Base-by-base conservation (phyloP, 2,888 invertebrate genomes). In the Therioaphis trifolii region DNA sequence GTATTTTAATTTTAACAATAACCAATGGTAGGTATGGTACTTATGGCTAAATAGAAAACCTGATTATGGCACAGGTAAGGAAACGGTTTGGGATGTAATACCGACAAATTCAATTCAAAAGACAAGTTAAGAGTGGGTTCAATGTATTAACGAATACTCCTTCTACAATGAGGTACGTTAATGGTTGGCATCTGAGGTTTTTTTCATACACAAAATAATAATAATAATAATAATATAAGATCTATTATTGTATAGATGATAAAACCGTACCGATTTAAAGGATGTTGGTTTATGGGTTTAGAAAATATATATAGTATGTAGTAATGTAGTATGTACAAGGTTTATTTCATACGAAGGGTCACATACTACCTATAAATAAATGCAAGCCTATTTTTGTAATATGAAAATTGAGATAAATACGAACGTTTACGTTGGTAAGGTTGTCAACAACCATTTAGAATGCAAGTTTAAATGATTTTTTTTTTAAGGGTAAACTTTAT, bases 1-100 rank as follows among this genome's bases (percentile, higher is more conserved):
- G 80, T 35, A 35, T 80, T 72, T 80, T 43, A 80, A 69, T 68
- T 58, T 27, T 24, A 69, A 46, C 72, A 72, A 80, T 61, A 61
- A 61, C 46, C 61, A 4, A 15, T 0, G 21, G 9, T 15, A 0
- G 46, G 27, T 58, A 43, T 18, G 21, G 35, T 58, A 58, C 21
- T 11, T 35, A 35, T 35, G 7, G 4, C 7, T 5, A 35, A 35
- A 35, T 35, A 35, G 35, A 35, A 35, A 35, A 7, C 35, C 35
- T 35, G 35, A 35, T 35, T 3, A 7, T 35, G 35, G 35, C 3
- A 35, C 35, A 78, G 49, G 49, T 29, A 35, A 58, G 74, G 74
- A 52, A 55, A 27, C 18, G 27, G 35, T 76, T 76, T 61, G n/a
- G 27, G 27, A 7, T 24, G 24, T 58, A 1, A 24, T 12, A 2